A percentile compares a stretch with the other conserved stretches of the same genome.
Evolutionary conservation across 2,888 invertebrate species (phyloP).

Genomic region (Cantharis nigra): DNA sequence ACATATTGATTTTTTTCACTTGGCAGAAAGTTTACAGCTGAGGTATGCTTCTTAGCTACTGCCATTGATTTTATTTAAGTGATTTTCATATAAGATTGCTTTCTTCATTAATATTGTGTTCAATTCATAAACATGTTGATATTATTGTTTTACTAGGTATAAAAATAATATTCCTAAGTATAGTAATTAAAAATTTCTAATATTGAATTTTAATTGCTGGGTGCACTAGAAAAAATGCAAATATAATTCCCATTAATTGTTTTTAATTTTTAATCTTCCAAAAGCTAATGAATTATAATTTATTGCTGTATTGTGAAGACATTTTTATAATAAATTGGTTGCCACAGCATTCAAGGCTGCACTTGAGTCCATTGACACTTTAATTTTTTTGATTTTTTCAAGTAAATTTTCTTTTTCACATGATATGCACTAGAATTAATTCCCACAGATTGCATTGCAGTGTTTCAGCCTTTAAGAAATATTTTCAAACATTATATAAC

Average conservation of each 20-base stretch:
- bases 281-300: neutral
- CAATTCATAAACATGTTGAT: neutral
- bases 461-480: neutral
- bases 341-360: neutral
- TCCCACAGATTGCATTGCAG: neutral
- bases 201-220: neutral
- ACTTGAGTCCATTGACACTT: neutral
- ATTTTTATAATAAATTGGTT: neutral
- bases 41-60: neutral
- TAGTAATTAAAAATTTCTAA: neutral
- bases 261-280: neutral
- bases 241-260: neutral
- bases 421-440: neutral
- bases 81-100: neutral
- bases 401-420: neutral
- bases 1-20: neutral
- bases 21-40: neutral
- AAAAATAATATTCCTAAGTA: neutral
- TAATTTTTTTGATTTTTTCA: neutral
- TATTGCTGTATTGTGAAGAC: neutral
- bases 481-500: neutral
- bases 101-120: neutral
- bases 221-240: neutral
- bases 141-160: neutral
- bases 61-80: neutral